Percentiles rank a stretch among this genome's conserved stretches.
Evolutionary conservation across 2,113 vertebrate genomes (phyloP).

Genomic region (Corythornis vintsioides): DNA sequence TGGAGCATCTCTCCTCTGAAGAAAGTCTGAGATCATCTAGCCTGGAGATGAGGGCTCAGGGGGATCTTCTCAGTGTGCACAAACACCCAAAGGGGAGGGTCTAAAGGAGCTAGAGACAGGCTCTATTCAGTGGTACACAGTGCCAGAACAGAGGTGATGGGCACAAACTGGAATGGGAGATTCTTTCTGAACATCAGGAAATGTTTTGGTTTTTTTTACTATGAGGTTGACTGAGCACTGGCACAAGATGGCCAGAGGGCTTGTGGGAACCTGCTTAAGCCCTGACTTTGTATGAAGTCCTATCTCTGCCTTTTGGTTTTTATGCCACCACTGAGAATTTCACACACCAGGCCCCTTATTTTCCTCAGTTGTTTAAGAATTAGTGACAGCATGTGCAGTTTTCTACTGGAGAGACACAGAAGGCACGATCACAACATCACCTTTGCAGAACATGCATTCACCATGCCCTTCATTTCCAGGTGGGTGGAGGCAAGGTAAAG

Average conservation of each 20-base stretch:
- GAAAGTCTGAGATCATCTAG: background rate
- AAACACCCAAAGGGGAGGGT: background rate
- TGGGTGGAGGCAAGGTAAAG: conserved; percentile 93
- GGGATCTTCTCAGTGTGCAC: background rate
- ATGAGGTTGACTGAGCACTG: background rate
- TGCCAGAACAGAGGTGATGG: background rate
- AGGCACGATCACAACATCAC: background rate
- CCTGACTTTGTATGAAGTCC: background rate
- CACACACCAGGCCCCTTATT: background rate
- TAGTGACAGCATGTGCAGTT: background rate
- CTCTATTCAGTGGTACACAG: background rate
- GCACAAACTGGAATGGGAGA: background rate
- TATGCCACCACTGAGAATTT: background rate
- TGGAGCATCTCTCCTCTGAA: background rate
- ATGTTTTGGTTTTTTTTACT: background rate
- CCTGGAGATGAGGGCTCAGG: background rate
- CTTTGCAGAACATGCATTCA: background rate
- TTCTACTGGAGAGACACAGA: background rate
- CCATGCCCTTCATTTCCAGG: conserved; percentile 66
- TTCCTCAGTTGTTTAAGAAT: background rate
- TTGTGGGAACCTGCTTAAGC: background rate
- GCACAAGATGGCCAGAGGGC: background rate
- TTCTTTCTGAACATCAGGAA: background rate
- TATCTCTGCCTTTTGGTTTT: background rate
- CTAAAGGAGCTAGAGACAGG: background rate